Conservation (phyloP, 2,888 invertebrate genomes). For the Palloptera scutellata region DNA sequence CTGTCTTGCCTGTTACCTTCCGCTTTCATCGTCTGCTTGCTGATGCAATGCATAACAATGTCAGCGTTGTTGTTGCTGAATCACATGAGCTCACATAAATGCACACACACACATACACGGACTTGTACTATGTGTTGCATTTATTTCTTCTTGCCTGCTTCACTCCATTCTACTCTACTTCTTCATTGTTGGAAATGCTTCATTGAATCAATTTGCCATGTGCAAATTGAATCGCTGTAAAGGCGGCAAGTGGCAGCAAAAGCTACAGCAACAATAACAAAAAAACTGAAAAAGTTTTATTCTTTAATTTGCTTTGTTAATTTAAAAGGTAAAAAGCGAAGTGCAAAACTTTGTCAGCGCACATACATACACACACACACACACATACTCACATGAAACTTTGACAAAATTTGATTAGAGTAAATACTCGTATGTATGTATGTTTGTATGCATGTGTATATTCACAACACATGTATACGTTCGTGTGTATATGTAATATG, state of each 20-base stretch:
- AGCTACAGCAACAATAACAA: not conserved
- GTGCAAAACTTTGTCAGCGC: slow-evolving; percentile 27
- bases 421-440: slow-evolving; percentile 3
- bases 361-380: slow-evolving; percentile 2
- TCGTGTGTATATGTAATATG: not conserved
- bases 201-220: slow-evolving; percentile 36
- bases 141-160: not conserved
- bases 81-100: not conserved
- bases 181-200: slow-evolving; percentile 27
- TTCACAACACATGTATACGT: not conserved
- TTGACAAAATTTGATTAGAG: slow-evolving; percentile 23
- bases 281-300: slow-evolving; percentile 19
- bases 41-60: not conserved
- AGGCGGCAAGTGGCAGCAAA: not conserved
- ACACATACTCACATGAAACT: slow-evolving; percentile 5
- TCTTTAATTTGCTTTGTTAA: slow-evolving; percentile 35
- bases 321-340: slow-evolving; percentile 29
- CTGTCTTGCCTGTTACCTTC: too few species aligned
- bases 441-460: not conserved
- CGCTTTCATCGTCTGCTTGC: not conserved
- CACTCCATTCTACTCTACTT: not conserved
- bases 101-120: not conserved
- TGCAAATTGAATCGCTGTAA: slow-evolving; percentile 33
- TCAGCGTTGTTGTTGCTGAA: not conserved
- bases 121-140: not conserved